Conservation (phyloP, 2,113 vertebrate species). For the Thalassoma bifasciatum region DNA sequence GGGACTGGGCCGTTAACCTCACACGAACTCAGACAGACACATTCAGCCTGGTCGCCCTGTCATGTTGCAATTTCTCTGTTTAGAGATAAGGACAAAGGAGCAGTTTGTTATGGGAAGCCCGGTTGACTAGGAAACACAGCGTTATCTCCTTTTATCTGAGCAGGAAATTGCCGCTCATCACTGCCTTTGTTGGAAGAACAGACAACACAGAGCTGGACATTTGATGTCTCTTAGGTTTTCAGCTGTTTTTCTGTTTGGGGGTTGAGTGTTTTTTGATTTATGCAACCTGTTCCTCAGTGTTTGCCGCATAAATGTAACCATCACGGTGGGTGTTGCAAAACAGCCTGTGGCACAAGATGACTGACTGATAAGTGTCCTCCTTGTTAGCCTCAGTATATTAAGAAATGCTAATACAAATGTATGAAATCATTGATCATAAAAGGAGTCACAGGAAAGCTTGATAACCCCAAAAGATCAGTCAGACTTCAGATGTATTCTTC, state of each 20-base stretch:
- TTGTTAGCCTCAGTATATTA: too few species aligned
- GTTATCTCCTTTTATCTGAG: slow-evolving; percentile 7
- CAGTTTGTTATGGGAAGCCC: slow-evolving; percentile 24
- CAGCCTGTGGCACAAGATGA: not conserved
- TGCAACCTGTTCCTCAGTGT: not conserved
- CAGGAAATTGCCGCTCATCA: slow-evolving; percentile 7
- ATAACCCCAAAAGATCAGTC: too few species aligned
- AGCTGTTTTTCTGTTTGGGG: not conserved
- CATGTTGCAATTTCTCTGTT: slow-evolving; percentile 21
- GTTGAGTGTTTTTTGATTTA: not conserved
- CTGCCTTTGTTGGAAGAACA: not conserved
- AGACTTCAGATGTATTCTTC: too few species aligned
- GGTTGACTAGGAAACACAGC: slow-evolving; percentile 36
- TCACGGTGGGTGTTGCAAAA: not conserved
- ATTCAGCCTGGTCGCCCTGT: not conserved
- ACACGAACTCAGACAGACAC: slow-evolving; percentile 17
- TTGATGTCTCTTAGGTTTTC: not conserved
- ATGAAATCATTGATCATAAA: not conserved
- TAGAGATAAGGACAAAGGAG: slow-evolving; percentile 48
- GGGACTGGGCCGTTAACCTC: not conserved
- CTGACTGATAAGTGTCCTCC: not conserved
- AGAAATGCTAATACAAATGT: too few species aligned
- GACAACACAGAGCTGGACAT: not conserved
- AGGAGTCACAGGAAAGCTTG: too few species aligned
- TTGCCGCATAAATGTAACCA: too few species aligned